Conservation (phyloP, 2,797 vertebrate species). For the Anas acuta region DNA sequence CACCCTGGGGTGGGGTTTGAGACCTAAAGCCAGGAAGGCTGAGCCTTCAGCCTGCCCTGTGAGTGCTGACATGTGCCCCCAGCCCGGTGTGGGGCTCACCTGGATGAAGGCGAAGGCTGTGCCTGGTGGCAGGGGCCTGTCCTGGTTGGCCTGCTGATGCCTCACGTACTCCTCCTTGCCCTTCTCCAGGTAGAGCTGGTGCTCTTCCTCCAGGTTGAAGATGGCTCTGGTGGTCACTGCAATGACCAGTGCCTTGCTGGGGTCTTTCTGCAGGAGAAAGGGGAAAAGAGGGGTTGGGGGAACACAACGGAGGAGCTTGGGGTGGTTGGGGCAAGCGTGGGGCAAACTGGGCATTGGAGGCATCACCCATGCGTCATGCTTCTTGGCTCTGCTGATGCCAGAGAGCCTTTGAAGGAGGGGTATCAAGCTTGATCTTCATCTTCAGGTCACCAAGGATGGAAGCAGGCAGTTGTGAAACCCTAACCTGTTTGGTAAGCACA, state of each 20-base stretch:
- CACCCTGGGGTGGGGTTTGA: accelerated
- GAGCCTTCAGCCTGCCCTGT: neutral
- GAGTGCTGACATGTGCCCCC: neutral
- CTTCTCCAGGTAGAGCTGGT: conserved; percentile 64
- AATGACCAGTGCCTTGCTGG: conserved; percentile 75
- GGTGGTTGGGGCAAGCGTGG: neutral
- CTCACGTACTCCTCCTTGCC: conserved; percentile 62
- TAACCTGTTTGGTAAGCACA: neutral
- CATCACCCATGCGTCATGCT: accelerated
- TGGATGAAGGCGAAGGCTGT: conserved; percentile 80
- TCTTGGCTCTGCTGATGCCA: neutral
- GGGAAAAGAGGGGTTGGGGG: neutral
- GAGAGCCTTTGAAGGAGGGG: neutral
- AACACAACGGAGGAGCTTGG: neutral
- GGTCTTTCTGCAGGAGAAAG: conserved; percentile 73
- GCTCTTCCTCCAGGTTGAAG: conserved; percentile 75
- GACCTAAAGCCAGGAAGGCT: neutral
- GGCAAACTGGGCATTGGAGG: neutral
- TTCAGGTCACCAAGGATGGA: neutral
- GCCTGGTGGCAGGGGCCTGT: conserved; percentile 66
- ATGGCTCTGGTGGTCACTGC: conserved; percentile 79
- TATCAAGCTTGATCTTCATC: neutral
- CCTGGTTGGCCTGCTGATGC: conserved; percentile 58
- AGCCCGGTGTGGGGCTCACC: conserved; percentile 13
- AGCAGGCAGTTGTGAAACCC: neutral